Base-by-base conservation (phyloP, 2,888 invertebrate species). In the Petrolisthes cinctipes region DNA sequence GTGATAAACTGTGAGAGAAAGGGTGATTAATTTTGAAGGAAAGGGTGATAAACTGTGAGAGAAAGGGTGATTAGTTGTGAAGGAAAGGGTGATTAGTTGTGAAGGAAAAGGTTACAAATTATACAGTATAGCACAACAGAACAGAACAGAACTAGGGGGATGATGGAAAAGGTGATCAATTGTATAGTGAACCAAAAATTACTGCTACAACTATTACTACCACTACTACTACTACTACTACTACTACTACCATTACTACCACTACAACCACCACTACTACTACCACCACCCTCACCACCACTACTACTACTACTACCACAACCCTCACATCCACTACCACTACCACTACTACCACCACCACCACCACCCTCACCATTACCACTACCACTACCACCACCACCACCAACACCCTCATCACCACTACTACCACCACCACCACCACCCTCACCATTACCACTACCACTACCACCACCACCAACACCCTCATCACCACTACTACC, bases 401-500 rank as follows among this genome's bases (percentile, higher is more conserved):
- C 61, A 37, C 61, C 17, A 61, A 1, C 17, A 61, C 61, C 17
- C 9, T 17, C 17, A 61, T 17, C 4, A 73, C 73, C 4, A 23
- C 73, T 4, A 73, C 73, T 4, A n/a, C 73, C n/a, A n/a, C 73
- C n/a, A 20, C 73, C n/a, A n/a, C 73, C n/a, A 1, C 4, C n/a
- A 73, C 4, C n/a, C 7, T 4, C 4, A 73, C 20, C 4, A n/a
- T 4, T 73, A 73, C 73, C n/a, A 73, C 73, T 73, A 73, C 14
- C n/a, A 73, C 14, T 4, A 73, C 7, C n/a, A 73, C 73, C n/a
- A 73, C 73, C n/a, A 73, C 73, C n/a, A 73, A 2, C n/a, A 73
- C 73, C n/a, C n/a, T n/a, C n/a, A 79, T 51, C 37, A 3, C 79
- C 5, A 54, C 79, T 79, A 51, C 79, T 79, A 79, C 54, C 37